A percentile compares a stretch with the other conserved stretches of the same genome.
Evolutionary conservation across 2,888 invertebrate species (phyloP).

Genomic region (Odontomyia ornata): DNA sequence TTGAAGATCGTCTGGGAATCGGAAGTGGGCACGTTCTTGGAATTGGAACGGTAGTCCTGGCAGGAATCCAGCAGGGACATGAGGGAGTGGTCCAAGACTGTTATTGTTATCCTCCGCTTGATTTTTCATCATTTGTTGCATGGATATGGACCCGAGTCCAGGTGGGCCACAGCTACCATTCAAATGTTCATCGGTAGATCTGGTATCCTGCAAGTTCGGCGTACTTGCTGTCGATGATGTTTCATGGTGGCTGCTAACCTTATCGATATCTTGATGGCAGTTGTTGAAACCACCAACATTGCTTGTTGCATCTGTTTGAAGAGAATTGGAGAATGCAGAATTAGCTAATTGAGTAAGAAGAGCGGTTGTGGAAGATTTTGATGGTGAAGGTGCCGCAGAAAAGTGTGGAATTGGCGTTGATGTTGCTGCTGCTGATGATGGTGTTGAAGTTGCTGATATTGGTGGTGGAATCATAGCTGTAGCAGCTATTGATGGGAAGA

Average conservation of each 20-base stretch:
- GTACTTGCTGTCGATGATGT: constrained; percentile 65
- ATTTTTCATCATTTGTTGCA: constrained; percentile 64
- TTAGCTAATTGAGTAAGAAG: constrained; percentile 61
- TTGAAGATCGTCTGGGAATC: constrained; percentile 85
- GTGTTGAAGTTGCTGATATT: constrained; percentile 45
- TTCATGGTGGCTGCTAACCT: constrained; percentile 56
- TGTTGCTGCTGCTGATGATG: constrained; percentile 53
- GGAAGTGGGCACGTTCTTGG: constrained; percentile 82
- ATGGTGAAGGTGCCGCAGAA: constrained; percentile 56
- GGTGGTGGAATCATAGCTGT: constrained; percentile 41
- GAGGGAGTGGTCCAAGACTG: constrained; percentile 53
- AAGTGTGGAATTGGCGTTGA: constrained; percentile 56
- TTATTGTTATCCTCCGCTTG: constrained; percentile 67
- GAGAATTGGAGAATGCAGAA: constrained; percentile 62
- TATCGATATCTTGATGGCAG: constrained; percentile 55
- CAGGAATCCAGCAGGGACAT: constrained; percentile 66
- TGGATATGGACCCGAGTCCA: constrained; percentile 53
- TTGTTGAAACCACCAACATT: constrained; percentile 31
- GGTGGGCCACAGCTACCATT: constrained; percentile 44
- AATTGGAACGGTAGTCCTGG: constrained; percentile 75
- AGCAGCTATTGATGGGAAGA: constrained; percentile 37
- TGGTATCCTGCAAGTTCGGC: constrained; percentile 62
- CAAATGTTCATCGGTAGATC: constrained; percentile 53
- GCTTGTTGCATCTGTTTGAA: constrained; percentile 56
- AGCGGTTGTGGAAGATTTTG: constrained; percentile 65